Evolutionary conservation across 2,113 vertebrate species (phyloP).

Genomic region (Drymodes brunneopygia): DNA sequence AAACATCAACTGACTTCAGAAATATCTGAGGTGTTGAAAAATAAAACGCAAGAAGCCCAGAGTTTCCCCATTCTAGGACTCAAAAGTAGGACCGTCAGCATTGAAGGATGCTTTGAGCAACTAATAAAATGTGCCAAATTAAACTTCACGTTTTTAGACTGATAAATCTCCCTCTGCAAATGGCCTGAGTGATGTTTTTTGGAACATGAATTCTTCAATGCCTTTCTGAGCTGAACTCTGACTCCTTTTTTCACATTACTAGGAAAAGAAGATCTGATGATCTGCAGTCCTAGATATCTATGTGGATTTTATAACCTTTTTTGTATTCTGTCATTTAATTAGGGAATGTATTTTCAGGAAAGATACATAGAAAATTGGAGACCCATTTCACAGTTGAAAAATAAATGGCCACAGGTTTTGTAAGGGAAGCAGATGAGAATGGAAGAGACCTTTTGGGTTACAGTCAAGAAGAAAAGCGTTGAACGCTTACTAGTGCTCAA

Average conservation of each 20-base stretch:
- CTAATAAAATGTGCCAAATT: background rate
- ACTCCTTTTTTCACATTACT: background rate
- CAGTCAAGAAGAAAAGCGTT: background rate
- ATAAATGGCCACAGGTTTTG: background rate
- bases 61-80: background rate
- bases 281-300: background rate
- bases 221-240: background rate
- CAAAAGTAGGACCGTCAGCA: background rate
- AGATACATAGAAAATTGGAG: background rate
- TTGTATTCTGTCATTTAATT: background rate
- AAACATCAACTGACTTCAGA: background rate
- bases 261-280: background rate
- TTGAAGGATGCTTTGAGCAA: background rate
- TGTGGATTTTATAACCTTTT: background rate
- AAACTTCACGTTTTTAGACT: background rate
- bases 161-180: background rate
- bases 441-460: background rate
- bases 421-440: background rate
- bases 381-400: background rate
- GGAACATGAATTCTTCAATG: background rate
- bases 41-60: background rate
- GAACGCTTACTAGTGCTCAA: background rate
- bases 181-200: background rate
- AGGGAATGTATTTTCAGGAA: background rate
- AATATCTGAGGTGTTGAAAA: background rate